Base-by-base conservation (phyloP, 2,113 vertebrate species). In the Chlamydotis undulata region DNA sequence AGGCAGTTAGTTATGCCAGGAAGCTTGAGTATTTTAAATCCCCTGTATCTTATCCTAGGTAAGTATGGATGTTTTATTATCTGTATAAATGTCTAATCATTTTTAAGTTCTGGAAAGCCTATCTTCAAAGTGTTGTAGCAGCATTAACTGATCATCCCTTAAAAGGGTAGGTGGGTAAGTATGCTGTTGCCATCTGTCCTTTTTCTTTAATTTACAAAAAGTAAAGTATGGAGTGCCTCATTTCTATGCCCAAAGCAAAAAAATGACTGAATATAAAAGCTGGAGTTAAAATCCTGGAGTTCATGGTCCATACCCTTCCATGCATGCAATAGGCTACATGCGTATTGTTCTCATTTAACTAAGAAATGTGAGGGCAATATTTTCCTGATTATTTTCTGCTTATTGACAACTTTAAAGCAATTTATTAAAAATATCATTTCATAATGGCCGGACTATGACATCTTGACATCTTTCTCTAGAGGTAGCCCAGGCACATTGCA, bases 11-110 rank as follows among this genome's bases (percentile, higher is more conserved):
- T 61, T 93, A 87, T 89, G 45, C 69, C 80, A 85, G 83, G 69
- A 92, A 84, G 31, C 69, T 21, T 76, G 69, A 87, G 8, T 71
- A 92, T 94, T 87, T 94, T 77, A 95, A 96, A 91, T 93, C 69
- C 74, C 22, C 37, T 14, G 6, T 84, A 92, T 97, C 90, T 96
- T 92, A 92, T 90, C 80, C 92, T 83, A 71, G 52, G 64, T 80
- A 93, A 83, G 61, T 28, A 92, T 45, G 55, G 49, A 78, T 93
- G 83, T 37, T 97, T 96, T 92, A 92, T 94, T 93, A 84, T 81
- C 88, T 92, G 65, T 41, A 91, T 84, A 89, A 92, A 87, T 39
- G 83, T 45, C 77, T 85, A 82, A 93, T 79, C 77, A 35, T 65
- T 80, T 87, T 84, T 89, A 84, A 87, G 68, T 83, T 94, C 69